These are phyloP conservation scores for Melanotaenia maccullochi DNA, from an alignment of 2,797 vertebrate genomes.

Conservation along the genomic window DNA sequence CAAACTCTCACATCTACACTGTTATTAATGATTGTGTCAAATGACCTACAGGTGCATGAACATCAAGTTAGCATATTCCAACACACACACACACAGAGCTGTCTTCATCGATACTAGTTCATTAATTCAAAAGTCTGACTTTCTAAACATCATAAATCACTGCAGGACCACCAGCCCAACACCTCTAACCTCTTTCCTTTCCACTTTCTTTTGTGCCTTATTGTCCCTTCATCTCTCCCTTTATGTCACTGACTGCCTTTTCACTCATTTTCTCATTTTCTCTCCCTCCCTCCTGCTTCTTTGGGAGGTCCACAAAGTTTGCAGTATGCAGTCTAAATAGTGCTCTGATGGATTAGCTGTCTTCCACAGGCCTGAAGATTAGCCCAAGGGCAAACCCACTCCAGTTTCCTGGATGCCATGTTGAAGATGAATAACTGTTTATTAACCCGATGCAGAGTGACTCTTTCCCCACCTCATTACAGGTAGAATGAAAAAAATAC, in stretches of 20 bases:
- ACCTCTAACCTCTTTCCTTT: constrained; percentile 60
- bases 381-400: constrained; percentile 79
- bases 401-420: constrained; percentile 71
- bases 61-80: background rate
- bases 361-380: constrained; percentile 73
- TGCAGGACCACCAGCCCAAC: constrained; percentile 50
- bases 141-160: constrained; percentile 82
- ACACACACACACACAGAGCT: constrained; percentile 31
- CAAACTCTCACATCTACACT: constrained; percentile 43
- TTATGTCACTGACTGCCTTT: constrained; percentile 57
- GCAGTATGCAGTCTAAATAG: constrained; percentile 67
- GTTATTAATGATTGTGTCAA: constrained; percentile 69
- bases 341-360: constrained; percentile 79
- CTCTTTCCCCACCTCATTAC: constrained; percentile 74
- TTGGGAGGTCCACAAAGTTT: constrained; percentile 69
- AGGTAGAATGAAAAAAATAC: background rate
- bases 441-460: constrained; percentile 76
- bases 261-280: constrained; percentile 59
- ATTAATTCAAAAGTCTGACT: constrained; percentile 74
- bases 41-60: constrained; percentile 50
- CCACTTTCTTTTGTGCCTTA: constrained; percentile 48
- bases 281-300: constrained; percentile 42
- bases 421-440: constrained; percentile 82
- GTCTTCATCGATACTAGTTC: constrained; percentile 70
- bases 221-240: constrained; percentile 62